Percentiles rank a stretch among this genome's conserved stretches.
Conservation (phyloP, 2,888 invertebrate species). For the Osedax frankpressi region DNA sequence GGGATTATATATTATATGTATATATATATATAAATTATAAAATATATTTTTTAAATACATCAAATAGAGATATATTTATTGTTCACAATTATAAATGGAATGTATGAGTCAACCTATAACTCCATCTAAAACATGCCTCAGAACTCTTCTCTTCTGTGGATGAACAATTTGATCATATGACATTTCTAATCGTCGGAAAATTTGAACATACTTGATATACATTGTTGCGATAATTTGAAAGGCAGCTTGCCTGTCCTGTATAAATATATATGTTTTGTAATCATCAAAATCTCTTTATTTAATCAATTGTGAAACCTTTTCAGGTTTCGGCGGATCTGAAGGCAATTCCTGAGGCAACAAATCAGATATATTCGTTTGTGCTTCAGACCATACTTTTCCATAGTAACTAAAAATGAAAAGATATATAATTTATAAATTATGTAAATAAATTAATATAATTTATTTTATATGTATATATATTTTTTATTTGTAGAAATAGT, state of each 20-base stretch:
- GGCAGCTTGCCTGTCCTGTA: conserved; percentile 40
- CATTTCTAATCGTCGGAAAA: conserved; percentile 61
- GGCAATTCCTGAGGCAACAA: conserved; percentile 44
- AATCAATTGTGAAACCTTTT: conserved; percentile 33
- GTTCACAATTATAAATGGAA: no score
- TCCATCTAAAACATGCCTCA: conserved; percentile 50
- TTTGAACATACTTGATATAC: conserved; percentile 67
- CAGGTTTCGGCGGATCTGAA: conserved; percentile 43
- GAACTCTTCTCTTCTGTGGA: conserved; percentile 75
- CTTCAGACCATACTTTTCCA: conserved; percentile 41
- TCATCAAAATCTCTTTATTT: not conserved
- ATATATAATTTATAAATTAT: no score
- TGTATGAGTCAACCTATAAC: conserved; percentile 61
- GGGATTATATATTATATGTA: not conserved
- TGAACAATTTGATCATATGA: conserved; percentile 82
- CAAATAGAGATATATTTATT: no score
- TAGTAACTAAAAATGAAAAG: conserved; percentile 23
- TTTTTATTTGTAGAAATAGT: no score
- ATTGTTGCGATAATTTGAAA: conserved; percentile 49
- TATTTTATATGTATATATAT: no score
- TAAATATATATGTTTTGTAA: not conserved
- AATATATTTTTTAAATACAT: no score
- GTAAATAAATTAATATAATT: no score
- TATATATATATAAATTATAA: no score
- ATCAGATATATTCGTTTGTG: conserved; percentile 42